A percentile compares a stretch with the other conserved stretches of the same genome.
Conservation (phyloP, 1,140 invertebrate species). For the Tetramorium simillimum region DNA sequence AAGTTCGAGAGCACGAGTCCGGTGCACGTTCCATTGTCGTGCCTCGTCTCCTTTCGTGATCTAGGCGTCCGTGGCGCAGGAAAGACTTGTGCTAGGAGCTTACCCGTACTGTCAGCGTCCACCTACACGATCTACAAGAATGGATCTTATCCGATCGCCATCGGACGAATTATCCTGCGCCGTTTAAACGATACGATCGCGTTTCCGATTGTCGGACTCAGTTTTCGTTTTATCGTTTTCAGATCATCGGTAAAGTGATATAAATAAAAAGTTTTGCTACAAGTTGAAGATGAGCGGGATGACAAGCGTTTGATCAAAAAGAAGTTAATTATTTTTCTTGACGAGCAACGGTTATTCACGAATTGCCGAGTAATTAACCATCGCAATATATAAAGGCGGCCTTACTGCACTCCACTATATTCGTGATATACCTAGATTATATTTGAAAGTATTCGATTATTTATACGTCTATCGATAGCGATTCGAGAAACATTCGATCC, state of each 20-base stretch:
- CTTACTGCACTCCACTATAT: neutral
- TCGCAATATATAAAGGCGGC: neutral
- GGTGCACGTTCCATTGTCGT: constrained; percentile 59
- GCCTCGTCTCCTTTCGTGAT: constrained; percentile 35
- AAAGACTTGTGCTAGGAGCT: neutral
- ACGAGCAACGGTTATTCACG: neutral
- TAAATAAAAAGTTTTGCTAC: constrained; percentile 6
- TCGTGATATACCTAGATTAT: neutral
- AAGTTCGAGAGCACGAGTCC: constrained; percentile 64
- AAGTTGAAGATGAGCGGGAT: neutral
- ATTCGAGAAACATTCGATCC: constrained; percentile 62
- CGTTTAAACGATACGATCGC: neutral
- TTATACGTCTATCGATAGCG: constrained; percentile 51
- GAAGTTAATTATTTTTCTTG: neutral
- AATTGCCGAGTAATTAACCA: constrained; percentile 8
- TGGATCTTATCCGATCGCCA: neutral
- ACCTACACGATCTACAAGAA: neutral
- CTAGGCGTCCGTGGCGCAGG: neutral
- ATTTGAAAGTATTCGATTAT: constrained; percentile 46
- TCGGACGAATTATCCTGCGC: neutral
- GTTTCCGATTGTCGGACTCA: neutral
- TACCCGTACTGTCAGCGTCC: constrained; percentile 19
- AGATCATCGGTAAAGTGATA: neutral
- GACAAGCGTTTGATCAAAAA: neutral
- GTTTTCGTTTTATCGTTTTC: neutral